Evolutionary conservation across 2,888 invertebrate species (phyloP).

Genomic region (Bruchidius siliquastri): DNA sequence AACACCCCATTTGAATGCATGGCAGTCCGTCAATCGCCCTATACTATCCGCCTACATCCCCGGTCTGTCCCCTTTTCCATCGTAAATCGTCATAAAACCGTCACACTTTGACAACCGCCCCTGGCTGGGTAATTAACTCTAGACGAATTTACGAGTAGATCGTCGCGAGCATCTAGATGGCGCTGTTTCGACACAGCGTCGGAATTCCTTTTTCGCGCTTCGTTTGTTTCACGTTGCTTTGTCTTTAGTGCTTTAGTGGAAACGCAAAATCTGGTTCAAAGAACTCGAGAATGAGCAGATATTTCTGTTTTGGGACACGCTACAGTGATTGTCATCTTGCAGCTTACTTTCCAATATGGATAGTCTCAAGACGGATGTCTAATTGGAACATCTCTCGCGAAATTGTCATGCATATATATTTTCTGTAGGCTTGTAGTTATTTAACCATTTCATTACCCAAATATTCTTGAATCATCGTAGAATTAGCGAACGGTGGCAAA

Average conservation of each 20-base stretch:
- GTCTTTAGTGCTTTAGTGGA: not conserved
- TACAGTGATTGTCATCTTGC: too few relatives aligned
- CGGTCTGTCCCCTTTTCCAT: conserved; percentile 54
- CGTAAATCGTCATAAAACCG: conserved; percentile 67
- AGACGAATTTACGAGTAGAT: conserved; percentile 48
- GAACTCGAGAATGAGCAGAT: too few relatives aligned
- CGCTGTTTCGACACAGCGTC: conserved; percentile 7
- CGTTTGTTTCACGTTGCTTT: not conserved
- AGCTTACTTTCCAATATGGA: too few relatives aligned
- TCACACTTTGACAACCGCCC: conserved; percentile 69
- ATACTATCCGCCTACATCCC: conserved; percentile 52
- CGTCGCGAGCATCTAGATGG: conserved; percentile 46
- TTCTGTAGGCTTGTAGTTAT: too few relatives aligned
- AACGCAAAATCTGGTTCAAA: too few relatives aligned
- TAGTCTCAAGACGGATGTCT: too few relatives aligned
- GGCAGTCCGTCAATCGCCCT: conserved; percentile 68
- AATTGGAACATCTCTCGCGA: too few relatives aligned
- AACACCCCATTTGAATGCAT: conserved; percentile 73
- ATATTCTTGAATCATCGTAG: too few relatives aligned
- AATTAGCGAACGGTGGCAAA: too few relatives aligned
- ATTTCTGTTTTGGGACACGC: too few relatives aligned
- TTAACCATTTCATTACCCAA: too few relatives aligned
- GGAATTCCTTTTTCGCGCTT: not conserved
- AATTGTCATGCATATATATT: too few relatives aligned
- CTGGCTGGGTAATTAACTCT: conserved; percentile 49